Evolutionary conservation across 2,797 vertebrate genomes (phyloP).

Genomic region (Lepus oiostolus): DNA sequence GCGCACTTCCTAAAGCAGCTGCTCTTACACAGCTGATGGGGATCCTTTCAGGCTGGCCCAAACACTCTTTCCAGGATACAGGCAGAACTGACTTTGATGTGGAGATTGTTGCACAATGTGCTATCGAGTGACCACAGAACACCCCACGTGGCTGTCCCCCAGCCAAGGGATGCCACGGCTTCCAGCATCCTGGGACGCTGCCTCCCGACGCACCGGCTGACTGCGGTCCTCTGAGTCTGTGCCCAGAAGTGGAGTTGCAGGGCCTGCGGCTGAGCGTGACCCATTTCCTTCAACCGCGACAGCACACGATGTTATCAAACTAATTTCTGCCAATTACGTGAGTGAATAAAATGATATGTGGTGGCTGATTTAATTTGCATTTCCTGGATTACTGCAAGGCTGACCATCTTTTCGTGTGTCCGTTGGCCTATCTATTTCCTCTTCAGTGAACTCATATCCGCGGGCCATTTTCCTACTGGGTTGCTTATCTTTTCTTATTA

Average conservation of each 20-base stretch:
- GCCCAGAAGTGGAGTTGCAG: background rate
- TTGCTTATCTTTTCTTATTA: slow-evolving; percentile 2
- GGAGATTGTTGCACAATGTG: background rate
- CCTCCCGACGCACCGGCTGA: fast-evolving
- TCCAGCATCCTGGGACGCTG: fast-evolving
- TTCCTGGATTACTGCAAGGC: background rate
- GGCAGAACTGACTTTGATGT: background rate
- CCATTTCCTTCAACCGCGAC: background rate
- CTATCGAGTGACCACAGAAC: fast-evolving
- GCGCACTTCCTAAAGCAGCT: background rate
- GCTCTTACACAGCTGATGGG: background rate
- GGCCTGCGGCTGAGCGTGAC: background rate
- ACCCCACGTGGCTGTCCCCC: background rate
- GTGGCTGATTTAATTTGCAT: background rate
- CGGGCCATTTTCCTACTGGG: background rate
- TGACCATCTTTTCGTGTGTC: background rate
- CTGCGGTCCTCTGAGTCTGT: background rate
- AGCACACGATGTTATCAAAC: background rate
- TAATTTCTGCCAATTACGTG: background rate
- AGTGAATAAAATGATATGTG: background rate
- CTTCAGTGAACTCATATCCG: background rate
- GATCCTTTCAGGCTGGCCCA: background rate
- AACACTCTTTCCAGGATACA: background rate
- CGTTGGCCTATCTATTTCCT: background rate
- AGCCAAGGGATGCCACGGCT: fast-evolving